A percentile compares a stretch with the other conserved stretches of the same genome.
phyloP scores from a whole-genome alignment of 2,888 invertebrate genomes.

The Acrobeloides nanus region DNA sequence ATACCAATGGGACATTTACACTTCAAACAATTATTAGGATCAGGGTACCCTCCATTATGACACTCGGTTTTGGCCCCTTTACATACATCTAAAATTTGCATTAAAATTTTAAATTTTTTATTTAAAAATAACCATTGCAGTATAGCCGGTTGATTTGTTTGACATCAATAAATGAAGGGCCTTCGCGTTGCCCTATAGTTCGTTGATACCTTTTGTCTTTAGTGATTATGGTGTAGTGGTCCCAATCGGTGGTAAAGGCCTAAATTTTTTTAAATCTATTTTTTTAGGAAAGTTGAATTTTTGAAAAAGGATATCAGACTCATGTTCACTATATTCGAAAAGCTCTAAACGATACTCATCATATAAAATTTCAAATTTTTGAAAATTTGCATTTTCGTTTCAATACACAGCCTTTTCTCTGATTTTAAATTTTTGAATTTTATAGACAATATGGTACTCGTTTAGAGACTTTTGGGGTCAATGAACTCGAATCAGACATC shows the following conservation, averaged over 20 bases:
- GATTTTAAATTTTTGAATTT: no score
- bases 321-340: no score
- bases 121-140: constrained; percentile 24
- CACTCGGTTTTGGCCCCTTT: constrained; percentile 21
- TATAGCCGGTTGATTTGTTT: constrained; percentile 47
- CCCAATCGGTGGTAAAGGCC: constrained; percentile 48
- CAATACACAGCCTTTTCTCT: no score
- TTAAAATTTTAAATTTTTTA: not conserved
- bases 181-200: constrained; percentile 43
- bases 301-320: no score
- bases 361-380: no score
- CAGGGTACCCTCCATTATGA: constrained; percentile 43
- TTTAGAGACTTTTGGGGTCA: no score
- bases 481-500: no score
- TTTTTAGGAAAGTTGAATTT: no score
- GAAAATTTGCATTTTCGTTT: no score
- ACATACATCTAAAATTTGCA: constrained; percentile 33
- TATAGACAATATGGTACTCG: no score
- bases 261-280: no score
- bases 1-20: constrained; percentile 39
- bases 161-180: constrained; percentile 45
- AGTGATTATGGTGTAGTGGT: constrained; percentile 38
- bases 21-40: constrained; percentile 41
- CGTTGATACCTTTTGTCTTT: constrained; percentile 34
- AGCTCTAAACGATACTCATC: no score